A percentile compares a stretch with the other conserved stretches of the same genome.
Conservation (phyloP, 2,797 vertebrate species). For the Falco concolor region DNA sequence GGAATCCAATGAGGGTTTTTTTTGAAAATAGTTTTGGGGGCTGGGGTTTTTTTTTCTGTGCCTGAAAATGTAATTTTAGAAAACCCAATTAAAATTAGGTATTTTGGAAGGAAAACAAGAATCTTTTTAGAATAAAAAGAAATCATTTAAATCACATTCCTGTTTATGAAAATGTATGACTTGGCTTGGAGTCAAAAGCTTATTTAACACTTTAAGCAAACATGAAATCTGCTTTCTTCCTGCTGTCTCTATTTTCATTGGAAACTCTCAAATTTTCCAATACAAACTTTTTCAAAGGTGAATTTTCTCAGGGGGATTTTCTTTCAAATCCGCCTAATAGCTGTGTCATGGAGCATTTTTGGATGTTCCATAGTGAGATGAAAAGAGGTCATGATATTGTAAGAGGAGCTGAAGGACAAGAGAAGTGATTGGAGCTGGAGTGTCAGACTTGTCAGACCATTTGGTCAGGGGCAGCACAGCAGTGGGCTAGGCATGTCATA, state of each 20-base stretch:
- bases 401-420: background rate
- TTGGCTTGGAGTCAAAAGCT: background rate
- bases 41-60: background rate
- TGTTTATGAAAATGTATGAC: background rate
- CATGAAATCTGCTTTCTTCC: background rate
- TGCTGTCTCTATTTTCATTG: background rate
- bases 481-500: accelerated
- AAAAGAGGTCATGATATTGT: background rate
- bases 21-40: background rate
- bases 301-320: background rate
- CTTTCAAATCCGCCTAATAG: background rate
- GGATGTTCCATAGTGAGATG: background rate
- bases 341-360: background rate
- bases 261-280: background rate
- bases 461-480: background rate
- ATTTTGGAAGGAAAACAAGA: background rate
- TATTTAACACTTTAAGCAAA: background rate
- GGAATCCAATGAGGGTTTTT: background rate
- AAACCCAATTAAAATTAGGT: background rate
- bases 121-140: background rate
- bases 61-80: background rate
- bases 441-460: background rate
- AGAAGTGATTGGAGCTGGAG: background rate
- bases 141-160: background rate
- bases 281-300: background rate